phyloP scores from a whole-genome alignment of 2,888 invertebrate species.

The Glyphotaelius pellucidus region DNA sequence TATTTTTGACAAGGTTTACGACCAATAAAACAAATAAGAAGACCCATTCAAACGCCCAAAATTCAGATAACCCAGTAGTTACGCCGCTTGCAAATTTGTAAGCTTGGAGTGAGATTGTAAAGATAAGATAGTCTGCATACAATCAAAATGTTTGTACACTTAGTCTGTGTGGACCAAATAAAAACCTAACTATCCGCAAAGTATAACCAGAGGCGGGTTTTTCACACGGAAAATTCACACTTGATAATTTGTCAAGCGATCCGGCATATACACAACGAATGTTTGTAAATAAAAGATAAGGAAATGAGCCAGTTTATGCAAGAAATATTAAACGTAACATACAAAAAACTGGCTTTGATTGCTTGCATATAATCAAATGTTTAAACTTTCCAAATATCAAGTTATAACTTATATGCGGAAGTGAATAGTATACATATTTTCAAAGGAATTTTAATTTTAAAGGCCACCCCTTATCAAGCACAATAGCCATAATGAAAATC shows the following conservation, averaged over 20 bases:
- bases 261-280: neutral
- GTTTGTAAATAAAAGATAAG: conserved; percentile 3
- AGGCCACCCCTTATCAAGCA: neutral
- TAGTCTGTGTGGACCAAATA: neutral
- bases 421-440: neutral
- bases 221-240: neutral
- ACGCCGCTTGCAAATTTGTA: conserved; percentile 44
- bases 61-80: conserved; percentile 24
- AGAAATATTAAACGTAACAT: neutral
- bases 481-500: neutral
- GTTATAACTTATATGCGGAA: neutral
- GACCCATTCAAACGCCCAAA: neutral
- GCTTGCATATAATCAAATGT: neutral
- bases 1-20: neutral
- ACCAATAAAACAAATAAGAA: neutral
- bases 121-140: conserved; percentile 44
- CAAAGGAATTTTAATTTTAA: neutral
- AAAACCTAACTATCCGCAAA: neutral
- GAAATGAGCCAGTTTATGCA: neutral
- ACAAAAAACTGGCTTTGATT: neutral
- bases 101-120: conserved; percentile 27
- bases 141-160: conserved; percentile 33
- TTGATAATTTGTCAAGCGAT: conserved; percentile 20
- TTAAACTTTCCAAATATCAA: neutral
- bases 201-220: neutral